phyloP scores from a whole-genome alignment of 1,140 invertebrate species.

The Argopecten irradians region DNA sequence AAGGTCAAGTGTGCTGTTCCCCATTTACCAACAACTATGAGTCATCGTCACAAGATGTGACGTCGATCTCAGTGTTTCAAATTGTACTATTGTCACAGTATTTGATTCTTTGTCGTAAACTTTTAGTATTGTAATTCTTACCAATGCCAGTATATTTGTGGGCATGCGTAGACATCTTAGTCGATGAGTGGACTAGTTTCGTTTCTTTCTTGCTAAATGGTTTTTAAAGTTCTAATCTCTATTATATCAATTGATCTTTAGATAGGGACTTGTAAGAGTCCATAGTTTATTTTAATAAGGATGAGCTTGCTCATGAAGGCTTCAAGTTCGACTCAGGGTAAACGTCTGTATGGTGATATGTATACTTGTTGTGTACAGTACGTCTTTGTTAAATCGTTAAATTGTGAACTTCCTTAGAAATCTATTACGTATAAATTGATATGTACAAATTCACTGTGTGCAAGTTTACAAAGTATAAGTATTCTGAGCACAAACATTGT shows the following conservation, averaged over 20 bases:
- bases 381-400: background rate
- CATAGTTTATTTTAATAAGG: background rate
- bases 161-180: background rate
- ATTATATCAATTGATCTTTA: background rate
- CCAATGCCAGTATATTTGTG: background rate
- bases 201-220: background rate
- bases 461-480: too few species aligned
- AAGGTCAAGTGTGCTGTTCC: background rate
- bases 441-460: too few species aligned
- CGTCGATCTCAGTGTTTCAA: background rate
- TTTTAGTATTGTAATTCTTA: background rate
- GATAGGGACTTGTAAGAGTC: background rate
- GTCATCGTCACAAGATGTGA: background rate
- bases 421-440: background rate
- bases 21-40: background rate
- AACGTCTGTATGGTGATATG: background rate
- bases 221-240: background rate
- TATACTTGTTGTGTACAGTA: background rate
- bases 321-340: slow-evolving; percentile 8
- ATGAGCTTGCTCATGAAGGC: background rate
- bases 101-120: too few species aligned
- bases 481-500: too few species aligned
- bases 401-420: background rate
- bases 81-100: background rate
- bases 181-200: background rate